Percentiles rank a stretch among this genome's conserved stretches.
Evolutionary conservation across 2,113 vertebrate species (phyloP).

Genomic region (Grammomys surdaster): DNA sequence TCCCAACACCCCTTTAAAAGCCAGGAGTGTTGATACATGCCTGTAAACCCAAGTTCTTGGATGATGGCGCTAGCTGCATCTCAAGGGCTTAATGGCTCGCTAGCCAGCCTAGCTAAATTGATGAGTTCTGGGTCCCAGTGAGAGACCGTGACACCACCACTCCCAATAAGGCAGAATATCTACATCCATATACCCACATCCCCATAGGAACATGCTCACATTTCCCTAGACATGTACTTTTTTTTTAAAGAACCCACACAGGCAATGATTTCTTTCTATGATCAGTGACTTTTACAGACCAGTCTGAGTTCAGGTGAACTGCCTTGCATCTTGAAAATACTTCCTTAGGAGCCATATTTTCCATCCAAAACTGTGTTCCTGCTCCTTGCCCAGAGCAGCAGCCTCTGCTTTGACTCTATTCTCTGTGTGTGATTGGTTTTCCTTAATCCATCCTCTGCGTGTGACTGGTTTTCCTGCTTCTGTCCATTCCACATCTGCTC

Average conservation of each 20-base stretch:
- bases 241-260: not conserved
- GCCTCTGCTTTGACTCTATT: accelerated
- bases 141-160: not conserved
- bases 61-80: not conserved
- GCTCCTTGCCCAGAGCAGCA: accelerated
- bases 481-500: not conserved
- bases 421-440: not conserved
- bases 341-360: not conserved
- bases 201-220: not conserved
- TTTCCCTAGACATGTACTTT: not conserved
- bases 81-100: no score
- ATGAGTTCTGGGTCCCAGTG: not conserved
- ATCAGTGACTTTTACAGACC: not conserved
- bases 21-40: not conserved
- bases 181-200: not conserved
- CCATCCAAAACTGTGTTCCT: accelerated
- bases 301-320: not conserved
- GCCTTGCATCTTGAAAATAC: not conserved
- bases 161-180: not conserved
- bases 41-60: not conserved
- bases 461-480: not conserved
- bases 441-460: no score
- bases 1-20: not conserved
- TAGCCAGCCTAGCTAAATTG: no score
- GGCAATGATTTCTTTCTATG: not conserved